These are phyloP conservation scores for Rhopalosiphum padi DNA, from an alignment of 1,140 invertebrate species.

Conservation along the genomic window DNA sequence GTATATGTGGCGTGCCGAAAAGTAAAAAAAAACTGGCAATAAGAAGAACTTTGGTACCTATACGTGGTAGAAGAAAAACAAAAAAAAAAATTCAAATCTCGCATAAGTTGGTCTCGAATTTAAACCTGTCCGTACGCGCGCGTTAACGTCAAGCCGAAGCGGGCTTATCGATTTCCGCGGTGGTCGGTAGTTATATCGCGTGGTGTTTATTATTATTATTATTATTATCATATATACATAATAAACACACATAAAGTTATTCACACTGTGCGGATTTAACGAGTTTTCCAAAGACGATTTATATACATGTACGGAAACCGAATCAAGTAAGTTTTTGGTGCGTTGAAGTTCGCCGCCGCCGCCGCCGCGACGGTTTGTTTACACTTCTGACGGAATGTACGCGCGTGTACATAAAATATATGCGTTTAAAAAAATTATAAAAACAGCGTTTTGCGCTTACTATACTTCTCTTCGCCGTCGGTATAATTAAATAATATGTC, in stretches of 20 bases:
- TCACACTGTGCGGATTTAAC: neutral
- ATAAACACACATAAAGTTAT: constrained; percentile 14
- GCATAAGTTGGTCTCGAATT: neutral
- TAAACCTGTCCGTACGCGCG: neutral
- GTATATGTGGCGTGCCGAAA: neutral
- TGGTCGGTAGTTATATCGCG: neutral
- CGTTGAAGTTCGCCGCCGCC: neutral
- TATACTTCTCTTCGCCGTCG: neutral
- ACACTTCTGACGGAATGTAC: neutral
- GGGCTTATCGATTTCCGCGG: neutral
- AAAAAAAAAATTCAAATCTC: neutral
- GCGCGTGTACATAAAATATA: neutral
- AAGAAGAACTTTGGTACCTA: constrained; percentile 1
- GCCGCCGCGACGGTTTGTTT: neutral
- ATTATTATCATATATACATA: neutral
- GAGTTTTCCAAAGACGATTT: constrained; percentile 34
- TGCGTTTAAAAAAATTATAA: neutral
- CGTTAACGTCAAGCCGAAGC: neutral
- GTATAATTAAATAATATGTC: neutral
- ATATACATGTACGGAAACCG: neutral
- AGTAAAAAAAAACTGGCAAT: neutral
- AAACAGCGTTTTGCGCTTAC: neutral
- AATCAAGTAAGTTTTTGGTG: constrained; percentile 15
- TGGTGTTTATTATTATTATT: neutral
- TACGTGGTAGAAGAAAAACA: neutral